Evolutionary conservation across 2,113 vertebrate species (phyloP).

Genomic region (Strigops habroptila): DNA sequence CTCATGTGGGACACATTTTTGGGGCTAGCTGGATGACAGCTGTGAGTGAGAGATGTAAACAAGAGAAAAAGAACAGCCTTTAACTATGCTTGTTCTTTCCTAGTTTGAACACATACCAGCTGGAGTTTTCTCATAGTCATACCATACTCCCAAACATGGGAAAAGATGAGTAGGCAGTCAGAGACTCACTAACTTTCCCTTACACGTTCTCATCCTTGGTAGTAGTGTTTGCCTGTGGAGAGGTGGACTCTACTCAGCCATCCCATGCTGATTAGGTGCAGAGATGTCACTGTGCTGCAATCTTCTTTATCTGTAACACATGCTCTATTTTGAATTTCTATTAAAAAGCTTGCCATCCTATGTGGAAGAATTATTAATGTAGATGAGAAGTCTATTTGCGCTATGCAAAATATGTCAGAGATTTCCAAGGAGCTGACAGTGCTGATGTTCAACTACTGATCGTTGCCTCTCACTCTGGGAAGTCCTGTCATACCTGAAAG

Average conservation of each 20-base stretch:
- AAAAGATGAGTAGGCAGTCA: not conserved
- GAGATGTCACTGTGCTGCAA: not conserved
- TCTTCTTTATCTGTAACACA: not conserved
- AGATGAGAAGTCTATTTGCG: not conserved
- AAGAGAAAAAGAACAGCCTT: not conserved
- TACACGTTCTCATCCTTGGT: not conserved
- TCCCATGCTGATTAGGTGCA: not conserved
- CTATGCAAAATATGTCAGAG: not conserved
- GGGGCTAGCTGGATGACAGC: not conserved
- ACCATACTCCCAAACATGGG: not conserved
- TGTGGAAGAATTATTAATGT: not conserved
- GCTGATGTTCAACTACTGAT: not conserved
- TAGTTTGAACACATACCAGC: not conserved
- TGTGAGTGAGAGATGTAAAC: not conserved
- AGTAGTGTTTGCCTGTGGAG: not conserved
- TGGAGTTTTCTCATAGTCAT: not conserved
- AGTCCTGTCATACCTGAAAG: not conserved
- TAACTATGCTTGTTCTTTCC: rapidly evolving
- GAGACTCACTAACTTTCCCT: not conserved
- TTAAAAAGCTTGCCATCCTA: not conserved
- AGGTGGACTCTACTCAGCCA: not conserved
- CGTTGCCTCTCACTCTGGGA: not conserved
- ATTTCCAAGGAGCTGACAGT: not conserved
- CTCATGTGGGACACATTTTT: not conserved
- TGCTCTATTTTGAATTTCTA: not conserved